These are phyloP conservation scores for Rhizomys pruinosus DNA, from an alignment of 2,113 vertebrate species.

Conservation along the genomic window DNA sequence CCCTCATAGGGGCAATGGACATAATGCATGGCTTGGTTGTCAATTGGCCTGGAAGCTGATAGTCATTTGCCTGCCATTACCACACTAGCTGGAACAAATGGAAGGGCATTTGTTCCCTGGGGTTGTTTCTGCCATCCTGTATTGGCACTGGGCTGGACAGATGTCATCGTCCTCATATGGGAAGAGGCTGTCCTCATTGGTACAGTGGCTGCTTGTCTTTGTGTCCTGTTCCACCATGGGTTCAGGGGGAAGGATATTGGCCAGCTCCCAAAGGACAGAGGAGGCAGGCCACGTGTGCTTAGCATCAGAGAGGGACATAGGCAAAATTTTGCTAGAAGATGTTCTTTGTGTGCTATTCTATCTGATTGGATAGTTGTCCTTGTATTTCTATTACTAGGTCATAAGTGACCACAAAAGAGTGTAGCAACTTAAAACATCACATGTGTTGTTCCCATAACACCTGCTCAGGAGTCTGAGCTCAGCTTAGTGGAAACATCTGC, in stretches of 20 bases:
- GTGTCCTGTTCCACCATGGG: background rate
- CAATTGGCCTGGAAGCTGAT: background rate
- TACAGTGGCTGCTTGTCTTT: background rate
- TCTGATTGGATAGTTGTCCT: background rate
- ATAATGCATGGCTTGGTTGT: constrained; percentile 11
- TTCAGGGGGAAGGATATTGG: background rate
- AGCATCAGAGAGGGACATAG: background rate
- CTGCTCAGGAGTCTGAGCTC: background rate
- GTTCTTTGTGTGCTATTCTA: background rate
- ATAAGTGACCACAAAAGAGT: background rate
- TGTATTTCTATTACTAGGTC: background rate
- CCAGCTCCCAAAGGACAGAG: background rate
- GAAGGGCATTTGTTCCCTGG: constrained; percentile 66
- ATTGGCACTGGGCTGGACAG: constrained; percentile 41
- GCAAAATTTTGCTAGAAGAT: background rate
- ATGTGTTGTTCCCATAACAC: background rate
- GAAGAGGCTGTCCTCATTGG: background rate
- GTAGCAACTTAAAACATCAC: background rate
- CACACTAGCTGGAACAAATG: constrained; percentile 25
- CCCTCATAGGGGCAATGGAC: background rate
- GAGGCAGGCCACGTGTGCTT: background rate
- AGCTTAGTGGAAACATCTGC: background rate
- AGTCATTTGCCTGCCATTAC: constrained; percentile 14
- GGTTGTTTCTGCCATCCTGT: constrained; percentile 53
- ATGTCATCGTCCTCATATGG: constrained; percentile 37